Base-by-base conservation (phyloP, 1,140 invertebrate species). In the Euwallacea similis region DNA sequence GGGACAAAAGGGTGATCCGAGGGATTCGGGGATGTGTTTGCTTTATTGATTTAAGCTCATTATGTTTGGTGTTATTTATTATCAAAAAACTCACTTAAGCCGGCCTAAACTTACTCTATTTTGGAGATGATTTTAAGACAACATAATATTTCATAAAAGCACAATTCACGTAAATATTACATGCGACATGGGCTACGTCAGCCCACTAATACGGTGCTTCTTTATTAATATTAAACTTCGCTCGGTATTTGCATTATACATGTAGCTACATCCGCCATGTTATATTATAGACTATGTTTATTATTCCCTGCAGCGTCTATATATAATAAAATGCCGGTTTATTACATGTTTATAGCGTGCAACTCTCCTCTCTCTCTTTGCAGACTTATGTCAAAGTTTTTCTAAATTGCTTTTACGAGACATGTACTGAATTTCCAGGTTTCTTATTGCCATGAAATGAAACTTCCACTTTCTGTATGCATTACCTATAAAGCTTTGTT, bases 181-280 rank as follows among this genome's bases (percentile, higher is more conserved):
- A 72, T 63, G 71, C 56, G 43, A 50, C 62, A 62, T 41, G 63
- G 63, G 42, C 53, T 42, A 72, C 63, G 71, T 72, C 65, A 71
- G 69, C 69, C 42, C 46, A 72, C 71, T 72, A 72, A 72, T 72
- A 72, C 71, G 62, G 69, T 71, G 62, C 71, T 72, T 72, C 71
- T 72, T 72, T 72, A 72, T 72, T 72, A 72, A 72, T 72, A 72
- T 72, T 72, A 72, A 72, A 72, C 58, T 68, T 72, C 54, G 71
- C 71, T 67, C 65, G 71, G 71, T 72, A 72, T 72, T 72, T 72
- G 71, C 66, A 68, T 72, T 72, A 68, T 62, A 68, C 71, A 72
- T 72, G 71, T 72, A 72, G 64, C 70, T 66, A 72, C 70, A 66
- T 72, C 64, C 43, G 63, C 70, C 59, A 67, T 61, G 63, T 50